Conservation (phyloP, 2,888 invertebrate species). For the Congeria kusceri region DNA sequence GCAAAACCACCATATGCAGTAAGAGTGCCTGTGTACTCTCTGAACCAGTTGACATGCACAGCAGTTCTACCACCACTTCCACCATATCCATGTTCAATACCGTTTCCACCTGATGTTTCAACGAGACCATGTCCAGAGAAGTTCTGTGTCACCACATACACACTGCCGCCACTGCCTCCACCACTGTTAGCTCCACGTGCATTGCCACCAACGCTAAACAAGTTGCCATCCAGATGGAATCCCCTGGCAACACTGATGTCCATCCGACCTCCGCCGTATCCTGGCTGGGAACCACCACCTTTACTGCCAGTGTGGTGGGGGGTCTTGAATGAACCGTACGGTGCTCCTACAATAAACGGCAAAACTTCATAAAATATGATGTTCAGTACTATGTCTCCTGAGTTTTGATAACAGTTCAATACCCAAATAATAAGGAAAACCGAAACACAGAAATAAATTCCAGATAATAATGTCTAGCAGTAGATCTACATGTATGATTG, state of each 20-base stretch:
- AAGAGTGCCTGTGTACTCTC: constrained; percentile 70
- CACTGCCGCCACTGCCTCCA: constrained; percentile 77
- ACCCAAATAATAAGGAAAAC: too few relatives aligned
- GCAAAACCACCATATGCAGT: constrained; percentile 70
- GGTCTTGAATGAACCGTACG: constrained; percentile 71
- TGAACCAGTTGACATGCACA: constrained; percentile 68
- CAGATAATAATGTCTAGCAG: too few relatives aligned
- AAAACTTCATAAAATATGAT: too few relatives aligned
- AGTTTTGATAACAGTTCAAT: too few relatives aligned
- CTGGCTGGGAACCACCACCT: constrained; percentile 70
- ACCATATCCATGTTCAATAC: constrained; percentile 65
- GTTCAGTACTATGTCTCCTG: too few relatives aligned
- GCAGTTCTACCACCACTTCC: constrained; percentile 76
- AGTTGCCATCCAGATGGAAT: constrained; percentile 73
- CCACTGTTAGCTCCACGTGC: constrained; percentile 64
- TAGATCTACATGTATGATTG: too few relatives aligned
- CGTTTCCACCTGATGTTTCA: constrained; percentile 70
- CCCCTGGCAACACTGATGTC: constrained; percentile 62
- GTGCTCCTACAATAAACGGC: constrained; percentile 57
- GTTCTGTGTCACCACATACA: constrained; percentile 68
- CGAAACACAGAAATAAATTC: too few relatives aligned
- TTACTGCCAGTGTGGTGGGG: constrained; percentile 71
- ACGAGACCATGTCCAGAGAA: constrained; percentile 77
- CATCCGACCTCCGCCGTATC: constrained; percentile 71
- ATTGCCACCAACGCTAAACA: constrained; percentile 67